A percentile compares a stretch with the other conserved stretches of the same genome.
phyloP scores from a whole-genome alignment of 2,888 invertebrate genomes.

The Atrina japonica region DNA sequence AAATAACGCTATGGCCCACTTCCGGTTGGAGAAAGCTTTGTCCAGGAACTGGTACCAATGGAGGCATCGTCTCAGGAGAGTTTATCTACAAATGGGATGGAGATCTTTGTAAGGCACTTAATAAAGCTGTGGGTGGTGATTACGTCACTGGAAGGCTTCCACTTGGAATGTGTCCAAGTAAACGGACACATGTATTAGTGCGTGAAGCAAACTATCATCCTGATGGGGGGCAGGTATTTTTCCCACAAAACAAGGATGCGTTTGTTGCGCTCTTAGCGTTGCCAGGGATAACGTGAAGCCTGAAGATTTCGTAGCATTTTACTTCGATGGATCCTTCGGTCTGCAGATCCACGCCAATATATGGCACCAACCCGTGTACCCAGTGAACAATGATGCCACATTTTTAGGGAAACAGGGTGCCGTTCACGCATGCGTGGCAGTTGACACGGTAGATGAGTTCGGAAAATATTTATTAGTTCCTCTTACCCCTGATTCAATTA shows the following conservation, averaged over 20 bases:
- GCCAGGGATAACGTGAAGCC: too few relatives aligned
- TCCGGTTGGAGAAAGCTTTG: too few relatives aligned
- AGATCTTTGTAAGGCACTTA: conserved; percentile 43
- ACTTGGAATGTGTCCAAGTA: conserved; percentile 23
- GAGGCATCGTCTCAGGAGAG: conserved; percentile 43
- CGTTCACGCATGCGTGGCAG: conserved; percentile 57
- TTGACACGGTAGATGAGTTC: too few relatives aligned
- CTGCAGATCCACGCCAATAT: conserved; percentile 60
- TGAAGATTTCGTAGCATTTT: too few relatives aligned
- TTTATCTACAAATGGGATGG: conserved; percentile 49
- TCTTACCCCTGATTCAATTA: too few relatives aligned
- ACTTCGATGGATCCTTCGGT: conserved; percentile 64
- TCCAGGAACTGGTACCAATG: conserved; percentile 49
- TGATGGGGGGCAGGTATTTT: too few relatives aligned
- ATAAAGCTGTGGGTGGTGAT: conserved; percentile 47
- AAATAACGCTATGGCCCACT: conserved; percentile 45
- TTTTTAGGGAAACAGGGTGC: too few relatives aligned
- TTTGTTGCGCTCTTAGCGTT: conserved; percentile 37
- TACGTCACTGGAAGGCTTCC: conserved; percentile 51
- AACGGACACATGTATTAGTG: conserved; percentile 54
- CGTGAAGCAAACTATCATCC: conserved; percentile 61
- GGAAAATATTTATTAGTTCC: conserved; percentile 57
- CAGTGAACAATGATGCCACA: conserved; percentile 62
- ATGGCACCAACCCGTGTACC: too few relatives aligned
- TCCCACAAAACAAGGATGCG: conserved; percentile 36